Percentiles rank a stretch among this genome's conserved stretches.
These are phyloP conservation scores for Brachyptera putata DNA, from an alignment of 2,888 invertebrate genomes.

Conservation along the genomic window DNA sequence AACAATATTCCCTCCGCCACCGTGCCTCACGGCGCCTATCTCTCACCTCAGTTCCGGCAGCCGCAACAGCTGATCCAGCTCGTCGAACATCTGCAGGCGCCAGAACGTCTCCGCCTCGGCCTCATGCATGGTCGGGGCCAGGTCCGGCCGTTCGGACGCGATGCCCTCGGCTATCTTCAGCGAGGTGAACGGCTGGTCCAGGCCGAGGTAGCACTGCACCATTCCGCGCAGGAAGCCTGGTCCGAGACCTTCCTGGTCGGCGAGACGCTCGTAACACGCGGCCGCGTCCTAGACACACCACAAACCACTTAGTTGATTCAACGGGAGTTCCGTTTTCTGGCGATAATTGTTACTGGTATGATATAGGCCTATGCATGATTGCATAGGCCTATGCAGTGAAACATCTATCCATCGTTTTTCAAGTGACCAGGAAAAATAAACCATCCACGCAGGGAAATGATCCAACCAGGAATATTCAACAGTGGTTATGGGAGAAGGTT, in stretches of 20 bases:
- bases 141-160: conserved; percentile 48
- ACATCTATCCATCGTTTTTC: no score
- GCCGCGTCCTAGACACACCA: conserved; percentile 62
- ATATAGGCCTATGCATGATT: no score
- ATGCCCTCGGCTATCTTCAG: conserved; percentile 67
- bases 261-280: conserved; percentile 80
- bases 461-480: no score
- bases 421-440: no score
- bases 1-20: no score
- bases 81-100: conserved; percentile 79
- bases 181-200: conserved; percentile 85
- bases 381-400: no score
- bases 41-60: conserved; percentile 46
- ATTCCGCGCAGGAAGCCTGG: conserved; percentile 60
- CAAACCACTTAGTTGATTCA: neutral
- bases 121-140: conserved; percentile 42
- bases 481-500: no score
- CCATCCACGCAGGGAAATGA: no score
- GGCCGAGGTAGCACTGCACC: conserved; percentile 77
- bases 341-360: no score
- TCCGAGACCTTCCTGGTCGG: conserved; percentile 52
- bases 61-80: conserved; percentile 60
- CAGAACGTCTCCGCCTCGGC: conserved; percentile 80
- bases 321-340: neutral
- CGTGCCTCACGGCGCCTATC: no score